These are phyloP conservation scores for Trissolcus brochymenae DNA, from an alignment of 2,888 invertebrate species.

Conservation along the genomic window DNA sequence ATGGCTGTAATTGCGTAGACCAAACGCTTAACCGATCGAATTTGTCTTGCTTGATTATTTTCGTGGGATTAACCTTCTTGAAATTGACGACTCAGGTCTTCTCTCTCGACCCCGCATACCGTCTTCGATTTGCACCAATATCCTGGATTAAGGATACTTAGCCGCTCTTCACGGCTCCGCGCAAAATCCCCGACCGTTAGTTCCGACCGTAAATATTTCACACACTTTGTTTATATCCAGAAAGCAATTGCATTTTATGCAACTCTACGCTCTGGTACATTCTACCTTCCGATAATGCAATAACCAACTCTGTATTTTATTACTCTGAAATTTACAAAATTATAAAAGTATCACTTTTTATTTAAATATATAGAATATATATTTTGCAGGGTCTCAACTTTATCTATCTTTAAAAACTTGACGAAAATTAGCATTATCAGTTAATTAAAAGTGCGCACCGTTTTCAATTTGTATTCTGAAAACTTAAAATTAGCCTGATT, in stretches of 20 bases:
- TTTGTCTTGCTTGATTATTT: slow-evolving; percentile 51
- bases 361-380: too few species aligned
- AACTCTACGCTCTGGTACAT: too few species aligned
- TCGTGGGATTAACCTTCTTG: slow-evolving; percentile 44
- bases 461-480: too few species aligned
- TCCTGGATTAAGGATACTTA: slow-evolving; percentile 57
- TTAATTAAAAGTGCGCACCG: too few species aligned
- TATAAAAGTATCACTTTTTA: too few species aligned
- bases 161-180: slow-evolving; percentile 39
- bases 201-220: slow-evolving; percentile 46
- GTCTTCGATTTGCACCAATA: slow-evolving; percentile 54
- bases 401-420: too few species aligned
- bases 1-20: slow-evolving; percentile 32
- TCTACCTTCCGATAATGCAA: too few species aligned
- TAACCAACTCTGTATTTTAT: background rate
- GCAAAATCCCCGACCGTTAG: slow-evolving; percentile 38
- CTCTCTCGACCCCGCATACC: slow-evolving; percentile 19
- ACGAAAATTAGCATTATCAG: too few species aligned
- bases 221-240: slow-evolving; percentile 48
- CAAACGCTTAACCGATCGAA: slow-evolving; percentile 33
- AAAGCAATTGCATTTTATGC: slow-evolving; percentile 21
- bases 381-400: too few species aligned
- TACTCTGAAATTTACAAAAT: background rate
- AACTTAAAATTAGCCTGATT: too few species aligned
- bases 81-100: slow-evolving; percentile 31